Evolutionary conservation across 35 echinoderm and acorn worm genomes (phyloP), one percentile per base, ranked within the genome.

Genomic region (Ptychodera flava): DNA sequence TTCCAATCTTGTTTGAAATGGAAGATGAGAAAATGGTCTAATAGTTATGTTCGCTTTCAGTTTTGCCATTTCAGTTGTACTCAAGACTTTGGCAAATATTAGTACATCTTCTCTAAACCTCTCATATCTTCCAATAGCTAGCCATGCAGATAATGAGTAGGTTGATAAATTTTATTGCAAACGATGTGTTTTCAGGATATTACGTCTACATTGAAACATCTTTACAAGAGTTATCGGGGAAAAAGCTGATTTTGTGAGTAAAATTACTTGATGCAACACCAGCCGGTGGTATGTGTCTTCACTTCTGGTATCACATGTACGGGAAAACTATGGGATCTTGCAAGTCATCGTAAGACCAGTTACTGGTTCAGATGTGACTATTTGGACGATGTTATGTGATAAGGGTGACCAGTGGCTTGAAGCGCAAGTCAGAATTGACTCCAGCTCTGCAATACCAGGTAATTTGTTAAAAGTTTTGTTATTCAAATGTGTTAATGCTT

Each of bases 191-290:
- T 30, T 85, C 28, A 94, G 93, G 93, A 32, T 94, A 91, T 35
- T 94, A 94, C 45, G 36, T 94, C 14, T 94, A 91, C 84, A 91
- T 83, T 35, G 93, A 94, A 52, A 86, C 89, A 1, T 88, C 85
- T 31, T 77, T 1, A 64, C 85, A 16, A 29, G 37, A 34, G 82
- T 82, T 1, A 90, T 86, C 35, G 86, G 86, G 10, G 89, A 91
- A 31, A 34, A 77, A 64, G 93, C 93, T 36, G 1, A 36, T 0
- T 36, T 83, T 37, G 16, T 83, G 10, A 83, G 82, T 83, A n/a
- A 83, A n/a, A 37, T 16, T 1, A 1, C 37, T 83, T 15, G 82
- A 87, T 87, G 30, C 86, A 76, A 28, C 77, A 76, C 30, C 86
- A 35, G 88, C 82, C 0, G 32, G 10, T 77, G 34, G 77, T 37